Base-by-base conservation (phyloP, 1,140 invertebrate species). In the Thaumatotibia leucotreta region DNA sequence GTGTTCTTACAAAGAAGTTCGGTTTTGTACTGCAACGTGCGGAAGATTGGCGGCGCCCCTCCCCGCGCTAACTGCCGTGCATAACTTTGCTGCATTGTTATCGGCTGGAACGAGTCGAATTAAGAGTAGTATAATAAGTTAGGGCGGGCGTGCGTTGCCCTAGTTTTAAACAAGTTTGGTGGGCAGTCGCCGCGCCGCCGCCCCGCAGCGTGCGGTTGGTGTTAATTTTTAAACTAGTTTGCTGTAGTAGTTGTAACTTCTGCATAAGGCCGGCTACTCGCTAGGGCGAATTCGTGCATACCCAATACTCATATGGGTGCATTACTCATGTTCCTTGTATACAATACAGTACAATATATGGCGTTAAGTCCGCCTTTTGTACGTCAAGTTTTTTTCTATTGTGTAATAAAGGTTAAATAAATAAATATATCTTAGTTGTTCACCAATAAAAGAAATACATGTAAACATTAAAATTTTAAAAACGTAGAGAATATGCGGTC, bases 1-100 rank as follows among this genome's bases (percentile, higher is more conserved):
- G 82, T 89, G 82, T 82, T 84, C 83, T 88, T 91, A 89, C 87
- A 84, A 84, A 91, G 88, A 89, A 92, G 86, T 91, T 87, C 85
- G 80, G 74, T 74, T 80, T 82, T 84, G 80, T 85, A 91, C 86
- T 88, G 86, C 86, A 85, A 86, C 76, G 79, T 85, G 76, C 83
- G 80, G 77, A 85, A 88, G 84, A 88, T 84, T 84, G 86, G 77
- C 79, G 80, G 70, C 80, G 68, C 68, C 73, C 78, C 76, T 68
- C 73, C 71, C 81, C 73, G 76, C 77, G 72, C 79, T 67, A 70
- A 66, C 76, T 70, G 76, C 72, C 78, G 70, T 58, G 67, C 66
- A 63, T 79, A 89, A 91, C 83, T 91, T 89, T 77, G 75, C 80
- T 84, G 82, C 86, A 86, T 86, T 88, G 81, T 88, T 86, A 86